Base-by-base conservation (phyloP, 1,140 invertebrate genomes). In the Leguminivora glycinivorella region DNA sequence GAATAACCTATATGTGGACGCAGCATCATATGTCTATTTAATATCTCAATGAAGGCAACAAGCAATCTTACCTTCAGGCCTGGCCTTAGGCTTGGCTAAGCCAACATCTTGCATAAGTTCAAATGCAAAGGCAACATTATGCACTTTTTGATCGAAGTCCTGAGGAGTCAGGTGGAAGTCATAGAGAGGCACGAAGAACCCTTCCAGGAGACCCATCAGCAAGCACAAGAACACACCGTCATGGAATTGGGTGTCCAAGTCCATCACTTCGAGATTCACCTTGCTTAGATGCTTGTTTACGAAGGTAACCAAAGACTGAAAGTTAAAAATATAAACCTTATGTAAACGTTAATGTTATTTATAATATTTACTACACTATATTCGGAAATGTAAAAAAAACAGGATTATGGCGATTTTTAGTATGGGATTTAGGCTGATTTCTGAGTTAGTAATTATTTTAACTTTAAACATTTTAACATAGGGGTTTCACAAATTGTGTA, bases 261-360 rank as follows among this genome's bases (percentile, higher is more conserved):
- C 98, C 56, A 93, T 94, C 1, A 99, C 98, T 92, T 99, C 98
- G 72, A 99, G 93, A 84, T 99, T 99, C 63, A 99, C 95, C 92
- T 98, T 99, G 84, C 96, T 97, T 78, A 99, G 92, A 87, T 99
- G 98, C 89, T 99, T 99, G 89, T 99, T 99, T 0, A 99, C 98
- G 93, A 99, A 99, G 10, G 98, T 98, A 0, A 99, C 95, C 68
- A 99, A 89, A 2, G 97, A 98, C 95, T 97, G 86, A 72, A 94
- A 93, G 70, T 76, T 81, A 85, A 83, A 72, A 70, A 67, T 69
- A 26, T 56, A 5, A 56, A 29, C 6, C n/a, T 70, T n/a, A n/a
- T n/a, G n/a, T n/a, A n/a, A n/a, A n/a, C n/a, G n/a, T n/a, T n/a
- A n/a, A n/a, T n/a, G n/a, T n/a, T n/a, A n/a, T n/a, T n/a, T n/a